Evolutionary conservation across 2,797 vertebrate species (phyloP), one percentile per base, ranked within the genome.

Genomic region (Cossypha niveicapilla): DNA sequence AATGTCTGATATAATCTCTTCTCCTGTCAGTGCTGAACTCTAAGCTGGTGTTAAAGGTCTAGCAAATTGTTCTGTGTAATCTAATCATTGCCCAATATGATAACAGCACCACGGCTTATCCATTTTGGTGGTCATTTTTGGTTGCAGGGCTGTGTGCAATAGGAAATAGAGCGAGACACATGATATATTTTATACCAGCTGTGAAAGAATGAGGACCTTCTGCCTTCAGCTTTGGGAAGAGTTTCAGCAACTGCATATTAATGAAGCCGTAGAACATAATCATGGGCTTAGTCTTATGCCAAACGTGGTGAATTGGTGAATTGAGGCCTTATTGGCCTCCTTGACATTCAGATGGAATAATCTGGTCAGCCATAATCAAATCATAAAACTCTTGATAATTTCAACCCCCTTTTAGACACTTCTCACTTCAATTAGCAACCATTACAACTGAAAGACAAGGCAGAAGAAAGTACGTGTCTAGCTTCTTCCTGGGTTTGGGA

Each of bases 401-500:
- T n/a, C 65, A 87, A 25, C 11, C 23, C 21, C 19, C 7, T 80
- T 95, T 89, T 92, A 89, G 86, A 86, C 57, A 66, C 73, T 81
- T 62, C 9, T 91, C 86, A 19, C 95, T 96, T 97, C 93, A 97
- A 91, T 97, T 93, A 97, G 28, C 79, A 94, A 82, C 80, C 83
- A 86, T 94, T 86, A 91, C 90, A 95, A 92, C 78, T 72, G 70
- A 86, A 94, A 96, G 93, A 75, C 80, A 95, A 94, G 66, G 71
- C 62, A 87, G 54, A 76, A 25, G 12, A 68, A 86, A 32, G 86
- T 27, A 92, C 10, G 4, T 54, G 58, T 45, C 81, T 89, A 79
- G 30, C 12, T 92, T 25, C 21, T 94, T 93, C 47, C 47, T 32
- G 32, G 34, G 13, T 50, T 25, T 93, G 56, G 71, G 41, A 94